Evolutionary conservation across 1,140 invertebrate genomes (phyloP).

Genomic region (Galleria mellonella): DNA sequence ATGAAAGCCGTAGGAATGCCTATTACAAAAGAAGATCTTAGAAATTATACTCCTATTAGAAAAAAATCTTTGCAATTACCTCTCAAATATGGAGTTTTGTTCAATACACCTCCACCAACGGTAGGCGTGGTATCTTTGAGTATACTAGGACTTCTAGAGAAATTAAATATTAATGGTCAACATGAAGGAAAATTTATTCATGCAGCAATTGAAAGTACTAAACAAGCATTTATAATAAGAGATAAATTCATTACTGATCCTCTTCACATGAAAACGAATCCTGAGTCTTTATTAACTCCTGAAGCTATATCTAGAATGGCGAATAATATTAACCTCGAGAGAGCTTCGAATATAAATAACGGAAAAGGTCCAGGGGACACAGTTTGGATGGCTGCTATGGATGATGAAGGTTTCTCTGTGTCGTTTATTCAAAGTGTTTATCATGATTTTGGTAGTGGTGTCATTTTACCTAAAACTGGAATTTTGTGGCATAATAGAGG

Average conservation of each 20-base stretch:
- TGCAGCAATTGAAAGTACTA: slow-evolving; percentile 55
- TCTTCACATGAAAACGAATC: slow-evolving; percentile 41
- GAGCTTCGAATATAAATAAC: slow-evolving; percentile 18
- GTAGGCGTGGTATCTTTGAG: slow-evolving; percentile 53
- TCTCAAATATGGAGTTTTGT: slow-evolving; percentile 41
- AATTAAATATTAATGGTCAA: slow-evolving; percentile 44
- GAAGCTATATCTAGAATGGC: slow-evolving; percentile 40
- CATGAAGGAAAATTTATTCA: slow-evolving; percentile 61
- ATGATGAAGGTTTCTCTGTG: slow-evolving; percentile 55
- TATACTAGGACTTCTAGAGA: slow-evolving; percentile 53
- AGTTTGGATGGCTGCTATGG: slow-evolving; percentile 62
- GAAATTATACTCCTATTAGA: slow-evolving; percentile 43
- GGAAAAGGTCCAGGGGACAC: slow-evolving; percentile 51
- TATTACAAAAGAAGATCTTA: slow-evolving; percentile 51
- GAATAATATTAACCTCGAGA: slow-evolving; percentile 32
- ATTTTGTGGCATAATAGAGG: slow-evolving; percentile 62
- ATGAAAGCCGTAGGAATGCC: slow-evolving; percentile 47
- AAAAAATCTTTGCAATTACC: slow-evolving; percentile 37
- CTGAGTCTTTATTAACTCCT: slow-evolving; percentile 33
- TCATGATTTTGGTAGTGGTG: slow-evolving; percentile 45
- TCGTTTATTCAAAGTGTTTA: slow-evolving; percentile 63
- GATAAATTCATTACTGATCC: slow-evolving; percentile 58
- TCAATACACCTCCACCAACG: slow-evolving; percentile 54
- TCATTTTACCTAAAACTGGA: slow-evolving; percentile 51
- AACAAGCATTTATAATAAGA: slow-evolving; percentile 49